A percentile compares a stretch with the other conserved stretches of the same genome.
phyloP scores from a whole-genome alignment of 2,888 invertebrate genomes.

The Agapetus fuscipes region DNA sequence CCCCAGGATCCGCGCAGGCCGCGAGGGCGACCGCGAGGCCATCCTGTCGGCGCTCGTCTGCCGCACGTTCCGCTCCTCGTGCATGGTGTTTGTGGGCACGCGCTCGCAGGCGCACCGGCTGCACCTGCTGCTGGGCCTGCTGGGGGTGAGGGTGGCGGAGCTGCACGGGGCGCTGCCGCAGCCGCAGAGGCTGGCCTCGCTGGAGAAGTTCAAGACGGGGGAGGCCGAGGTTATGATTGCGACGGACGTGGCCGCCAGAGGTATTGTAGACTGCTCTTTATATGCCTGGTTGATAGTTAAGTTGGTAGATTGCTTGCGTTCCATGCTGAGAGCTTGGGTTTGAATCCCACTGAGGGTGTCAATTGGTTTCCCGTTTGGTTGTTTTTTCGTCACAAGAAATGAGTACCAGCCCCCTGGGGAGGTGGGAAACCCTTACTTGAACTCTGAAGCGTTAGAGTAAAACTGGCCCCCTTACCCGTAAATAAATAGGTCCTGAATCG shows the following conservation, averaged over 20 bases:
- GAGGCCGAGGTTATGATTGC: conserved; percentile 81
- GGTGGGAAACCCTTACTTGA: no score
- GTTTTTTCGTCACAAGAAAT: no score
- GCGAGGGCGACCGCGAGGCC: conserved; percentile 87
- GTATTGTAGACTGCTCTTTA: conserved; percentile 4
- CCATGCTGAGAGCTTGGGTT: no score
- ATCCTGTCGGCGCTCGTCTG: conserved; percentile 73
- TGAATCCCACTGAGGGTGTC: no score
- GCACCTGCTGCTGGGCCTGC: conserved; percentile 81
- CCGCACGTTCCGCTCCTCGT: conserved; percentile 82
- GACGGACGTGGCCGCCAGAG: conserved; percentile 86
- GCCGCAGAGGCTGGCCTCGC: conserved; percentile 82
- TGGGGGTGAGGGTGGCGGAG: conserved; percentile 71
- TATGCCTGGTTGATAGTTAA: no score
- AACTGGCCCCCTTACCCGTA: no score
- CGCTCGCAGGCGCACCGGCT: conserved; percentile 92
- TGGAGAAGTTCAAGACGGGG: conserved; percentile 80
- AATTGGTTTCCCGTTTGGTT: no score
- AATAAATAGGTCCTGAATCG: no score
- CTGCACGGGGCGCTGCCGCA: conserved; percentile 96
- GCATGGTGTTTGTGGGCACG: conserved; percentile 94
- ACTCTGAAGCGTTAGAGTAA: no score
- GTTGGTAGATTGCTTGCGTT: no score
- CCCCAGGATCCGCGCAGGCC: conserved; percentile 72
- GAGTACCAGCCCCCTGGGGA: no score